These are phyloP conservation scores for Ernsta delagoae DNA, from an alignment of 2,888 invertebrate genomes.

Conservation along the genomic window DNA sequence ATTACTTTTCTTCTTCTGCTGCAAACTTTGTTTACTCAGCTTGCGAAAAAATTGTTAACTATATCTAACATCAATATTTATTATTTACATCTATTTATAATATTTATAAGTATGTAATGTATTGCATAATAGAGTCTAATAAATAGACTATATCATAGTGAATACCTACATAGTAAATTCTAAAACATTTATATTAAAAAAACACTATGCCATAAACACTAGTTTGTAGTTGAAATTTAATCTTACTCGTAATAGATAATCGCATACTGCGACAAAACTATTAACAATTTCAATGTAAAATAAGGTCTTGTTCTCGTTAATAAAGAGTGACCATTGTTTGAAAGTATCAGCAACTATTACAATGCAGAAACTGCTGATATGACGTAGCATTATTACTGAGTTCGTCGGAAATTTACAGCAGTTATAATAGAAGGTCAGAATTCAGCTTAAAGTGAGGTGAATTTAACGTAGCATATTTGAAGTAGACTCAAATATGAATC, in stretches of 20 bases:
- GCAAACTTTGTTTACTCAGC: conserved; percentile 9
- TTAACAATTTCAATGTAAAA: conserved; percentile 2
- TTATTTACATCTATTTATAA: too few species aligned
- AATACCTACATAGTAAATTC: too few species aligned
- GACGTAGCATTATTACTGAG: conserved; percentile 24
- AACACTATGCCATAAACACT: too few species aligned
- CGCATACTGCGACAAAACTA: background rate
- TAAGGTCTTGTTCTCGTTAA: conserved; percentile 1
- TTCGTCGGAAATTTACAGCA: conserved; percentile 10
- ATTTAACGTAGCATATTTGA: conserved; percentile 18
- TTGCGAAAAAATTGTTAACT: background rate
- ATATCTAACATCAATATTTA: too few species aligned
- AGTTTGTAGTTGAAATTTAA: too few species aligned
- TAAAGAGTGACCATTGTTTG: conserved; percentile 18
- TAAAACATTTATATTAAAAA: too few species aligned
- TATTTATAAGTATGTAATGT: too few species aligned
- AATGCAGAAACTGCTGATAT: conserved; percentile 22
- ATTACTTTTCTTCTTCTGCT: conserved; percentile 8
- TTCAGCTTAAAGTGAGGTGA: conserved; percentile 12
- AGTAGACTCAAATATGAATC: conserved; percentile 19
- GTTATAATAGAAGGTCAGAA: conserved; percentile 15
- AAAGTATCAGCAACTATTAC: conserved; percentile 21
- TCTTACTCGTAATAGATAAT: too few species aligned
- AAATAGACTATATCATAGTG: too few species aligned
- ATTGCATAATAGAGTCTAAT: too few species aligned